Evolutionary conservation across 2,797 vertebrate genomes (phyloP), one percentile per base, ranked within the genome.

Genomic region (Anabas testudineus): DNA sequence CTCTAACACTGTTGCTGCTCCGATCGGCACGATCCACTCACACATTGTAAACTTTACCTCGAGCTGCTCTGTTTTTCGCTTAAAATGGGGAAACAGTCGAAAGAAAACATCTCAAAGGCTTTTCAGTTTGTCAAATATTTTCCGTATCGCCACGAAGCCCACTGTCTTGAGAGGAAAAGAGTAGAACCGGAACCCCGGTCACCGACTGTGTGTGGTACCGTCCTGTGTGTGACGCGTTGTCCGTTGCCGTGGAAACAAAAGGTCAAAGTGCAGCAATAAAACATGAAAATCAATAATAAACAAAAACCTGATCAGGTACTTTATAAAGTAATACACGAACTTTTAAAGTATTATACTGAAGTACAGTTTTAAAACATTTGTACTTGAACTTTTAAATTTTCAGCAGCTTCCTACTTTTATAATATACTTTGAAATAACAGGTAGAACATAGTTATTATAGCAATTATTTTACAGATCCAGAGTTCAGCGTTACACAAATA

Each of bases 181-280:
- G 14, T 61, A 51, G 51, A 61, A 56, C 72, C 64, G 72, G 74
- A 83, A 86, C 57, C 72, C 24, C 36, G 22, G 26, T n/a, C 34
- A 19, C 15, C 24, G 4, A 47, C 26, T 5, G n/a, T 69, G 79
- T 71, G 78, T 91, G 91, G 90, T 90, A 51, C 78, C 64, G 83
- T 92, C 93, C 91, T 43, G 30, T 34, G 42, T 48, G 62, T 94
- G 93, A 94, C 92, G 93, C 93, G 78, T 41, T 51, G 41, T n/a
- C 24, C 2, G 93, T 95, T 87, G 81, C 90, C 81, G 89, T 85
- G 93, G 88, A 26, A 87, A 91, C 82, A 65, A 7, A 2, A 47
- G 75, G 80, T 84, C 72, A 82, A 69, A 67, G 73, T 58, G 67
- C 41, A 41, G 47, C 13, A 14, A 12, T 28, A 28, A 60, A 49